These are phyloP conservation scores for Oophaga pumilio DNA, from an alignment of 2,113 vertebrate species.

Conservation along the genomic window DNA sequence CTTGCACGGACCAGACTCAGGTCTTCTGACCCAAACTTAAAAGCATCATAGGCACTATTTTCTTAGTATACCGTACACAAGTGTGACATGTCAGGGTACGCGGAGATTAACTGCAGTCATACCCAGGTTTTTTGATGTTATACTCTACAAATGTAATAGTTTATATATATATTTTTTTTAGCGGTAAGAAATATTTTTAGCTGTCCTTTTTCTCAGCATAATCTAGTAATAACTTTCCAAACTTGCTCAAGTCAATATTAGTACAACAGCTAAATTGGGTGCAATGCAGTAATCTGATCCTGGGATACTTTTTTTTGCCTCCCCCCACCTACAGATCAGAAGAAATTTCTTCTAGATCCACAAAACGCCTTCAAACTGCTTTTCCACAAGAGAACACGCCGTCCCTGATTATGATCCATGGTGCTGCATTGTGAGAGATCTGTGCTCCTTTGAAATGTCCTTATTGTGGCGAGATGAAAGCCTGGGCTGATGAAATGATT, in stretches of 20 bases:
- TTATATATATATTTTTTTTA: no score
- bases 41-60: no score
- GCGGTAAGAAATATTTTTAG: no score
- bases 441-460: neutral
- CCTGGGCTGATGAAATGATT: constrained; percentile 1
- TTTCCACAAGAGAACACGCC: neutral
- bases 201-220: no score
- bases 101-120: neutral
- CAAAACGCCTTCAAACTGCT: neutral
- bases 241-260: constrained; percentile 1
- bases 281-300: constrained; percentile 69
- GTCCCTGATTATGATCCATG: neutral
- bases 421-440: neutral
- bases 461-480: constrained; percentile 17
- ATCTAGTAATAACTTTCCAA: constrained; percentile 20
- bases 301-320: neutral
- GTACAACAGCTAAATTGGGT: constrained; percentile 57
- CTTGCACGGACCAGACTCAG: no score
- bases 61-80: no score
- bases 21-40: no score
- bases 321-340: neutral
- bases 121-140: neutral
- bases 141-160: neutral
- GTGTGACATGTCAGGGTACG: neutral
- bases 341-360: neutral